A percentile compares a stretch with the other conserved stretches of the same genome.
These are phyloP conservation scores for Neosilurus mollespiculum DNA, from an alignment of 2,797 vertebrate genomes.

Conservation along the genomic window DNA sequence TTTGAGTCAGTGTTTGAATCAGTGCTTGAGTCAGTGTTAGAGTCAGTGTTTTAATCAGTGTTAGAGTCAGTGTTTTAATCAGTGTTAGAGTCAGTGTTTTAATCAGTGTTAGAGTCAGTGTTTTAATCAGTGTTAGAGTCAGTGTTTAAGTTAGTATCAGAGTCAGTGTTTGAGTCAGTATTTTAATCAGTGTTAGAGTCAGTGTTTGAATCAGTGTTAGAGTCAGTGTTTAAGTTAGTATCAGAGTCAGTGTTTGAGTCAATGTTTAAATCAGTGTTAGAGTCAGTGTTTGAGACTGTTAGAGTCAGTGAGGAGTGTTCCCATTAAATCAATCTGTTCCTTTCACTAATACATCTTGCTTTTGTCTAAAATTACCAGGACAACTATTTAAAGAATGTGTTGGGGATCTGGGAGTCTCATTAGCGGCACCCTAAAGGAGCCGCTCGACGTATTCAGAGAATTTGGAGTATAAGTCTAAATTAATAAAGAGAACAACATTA, in stretches of 20 bases:
- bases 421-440: constrained; percentile 6
- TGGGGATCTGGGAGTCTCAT: constrained; percentile 26
- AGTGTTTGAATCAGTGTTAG: neutral
- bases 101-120: too few species aligned
- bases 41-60: too few species aligned
- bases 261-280: neutral
- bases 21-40: too few species aligned
- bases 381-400: constrained; percentile 6
- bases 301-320: neutral
- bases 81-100: too few species aligned
- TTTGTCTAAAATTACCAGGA: neutral
- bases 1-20: too few species aligned
- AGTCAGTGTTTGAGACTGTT: neutral
- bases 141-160: neutral
- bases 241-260: neutral
- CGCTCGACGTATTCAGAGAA: neutral
- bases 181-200: neutral
- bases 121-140: too few species aligned
- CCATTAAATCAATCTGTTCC: constrained; percentile 9
- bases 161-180: neutral
- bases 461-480: neutral
- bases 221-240: neutral
- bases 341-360: neutral
- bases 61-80: too few species aligned
- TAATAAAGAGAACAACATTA: neutral